phyloP scores from a whole-genome alignment of 2,888 invertebrate species.

The Leistus spinibarbis region DNA sequence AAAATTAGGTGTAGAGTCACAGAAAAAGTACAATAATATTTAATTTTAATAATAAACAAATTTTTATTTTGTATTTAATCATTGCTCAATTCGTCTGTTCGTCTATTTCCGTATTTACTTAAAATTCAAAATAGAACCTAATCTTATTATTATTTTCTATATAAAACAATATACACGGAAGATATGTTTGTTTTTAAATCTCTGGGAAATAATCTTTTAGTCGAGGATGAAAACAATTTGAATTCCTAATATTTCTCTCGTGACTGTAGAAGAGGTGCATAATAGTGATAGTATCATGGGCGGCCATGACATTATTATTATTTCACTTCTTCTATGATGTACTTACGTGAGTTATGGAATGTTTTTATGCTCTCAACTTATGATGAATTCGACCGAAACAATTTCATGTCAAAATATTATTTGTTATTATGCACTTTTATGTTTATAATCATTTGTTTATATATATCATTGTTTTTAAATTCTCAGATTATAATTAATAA shows the following conservation, averaged over 20 bases:
- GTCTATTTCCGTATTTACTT: not conserved
- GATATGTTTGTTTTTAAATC: not conserved
- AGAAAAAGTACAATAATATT: not conserved
- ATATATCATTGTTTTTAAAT: not conserved
- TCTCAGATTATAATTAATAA: not conserved
- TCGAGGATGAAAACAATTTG: not conserved
- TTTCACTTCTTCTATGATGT: not conserved
- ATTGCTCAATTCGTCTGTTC: not conserved
- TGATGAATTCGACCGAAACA: not conserved
- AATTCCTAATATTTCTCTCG: not conserved
- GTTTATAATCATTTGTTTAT: not conserved
- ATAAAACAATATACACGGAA: not conserved
- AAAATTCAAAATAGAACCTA: not conserved
- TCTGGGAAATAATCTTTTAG: not conserved
- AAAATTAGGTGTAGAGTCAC: too few relatives aligned
- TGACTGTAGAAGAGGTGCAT: not conserved
- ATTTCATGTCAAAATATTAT: not conserved
- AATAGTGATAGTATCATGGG: conserved; percentile 4
- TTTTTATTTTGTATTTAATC: not conserved
- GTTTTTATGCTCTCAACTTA: not conserved
- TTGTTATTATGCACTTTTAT: not conserved
- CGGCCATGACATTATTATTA: conserved; percentile 9
- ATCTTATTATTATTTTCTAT: not conserved
- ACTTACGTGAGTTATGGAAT: not conserved
- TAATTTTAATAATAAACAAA: too few relatives aligned